Conservation (phyloP, 2,113 vertebrate genomes). For the Oriolus oriolus region DNA sequence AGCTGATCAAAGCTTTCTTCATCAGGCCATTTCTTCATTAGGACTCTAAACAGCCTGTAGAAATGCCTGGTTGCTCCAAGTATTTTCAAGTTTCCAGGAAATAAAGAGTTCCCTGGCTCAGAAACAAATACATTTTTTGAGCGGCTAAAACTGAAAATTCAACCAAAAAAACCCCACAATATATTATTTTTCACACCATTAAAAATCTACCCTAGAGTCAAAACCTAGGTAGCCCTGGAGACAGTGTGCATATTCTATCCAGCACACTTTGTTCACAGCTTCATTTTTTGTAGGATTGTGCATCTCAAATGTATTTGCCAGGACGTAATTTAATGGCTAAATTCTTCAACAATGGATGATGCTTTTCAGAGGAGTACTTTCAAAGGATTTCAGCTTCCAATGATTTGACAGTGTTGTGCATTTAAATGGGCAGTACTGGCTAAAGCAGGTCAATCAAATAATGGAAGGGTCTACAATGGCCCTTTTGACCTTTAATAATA, state of each 20-base stretch:
- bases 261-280: background rate
- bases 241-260: background rate
- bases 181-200: background rate
- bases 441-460: background rate
- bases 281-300: background rate
- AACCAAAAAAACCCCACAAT: background rate
- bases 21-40: background rate
- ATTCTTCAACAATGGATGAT: background rate
- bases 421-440: background rate
- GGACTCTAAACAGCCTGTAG: background rate
- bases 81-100: background rate
- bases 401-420: background rate
- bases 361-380: background rate
- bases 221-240: background rate
- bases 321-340: background rate
- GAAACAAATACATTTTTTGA: background rate
- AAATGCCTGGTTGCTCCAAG: background rate
- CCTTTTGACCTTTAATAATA: background rate
- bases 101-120: background rate
- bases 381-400: background rate
- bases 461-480: background rate
- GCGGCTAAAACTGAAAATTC: background rate
- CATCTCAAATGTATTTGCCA: background rate
- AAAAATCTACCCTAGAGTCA: background rate
- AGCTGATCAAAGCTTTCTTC: background rate